Conservation (phyloP, 2,888 invertebrate genomes). For the Timema cristinae region DNA sequence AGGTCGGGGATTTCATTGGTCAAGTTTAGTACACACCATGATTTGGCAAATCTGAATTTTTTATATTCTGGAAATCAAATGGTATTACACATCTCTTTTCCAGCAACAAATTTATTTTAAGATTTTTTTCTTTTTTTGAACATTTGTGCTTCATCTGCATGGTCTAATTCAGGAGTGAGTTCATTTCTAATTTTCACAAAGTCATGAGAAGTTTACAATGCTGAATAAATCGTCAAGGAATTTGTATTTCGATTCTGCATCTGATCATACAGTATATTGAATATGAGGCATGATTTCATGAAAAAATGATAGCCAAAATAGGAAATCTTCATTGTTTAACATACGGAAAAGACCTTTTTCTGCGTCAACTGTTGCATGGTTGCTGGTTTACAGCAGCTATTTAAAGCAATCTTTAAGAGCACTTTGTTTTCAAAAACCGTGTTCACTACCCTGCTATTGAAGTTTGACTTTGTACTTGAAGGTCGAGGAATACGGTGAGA, state of each 20-base stretch:
- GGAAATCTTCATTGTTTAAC: neutral
- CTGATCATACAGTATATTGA: conserved; percentile 2
- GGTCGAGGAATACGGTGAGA: neutral
- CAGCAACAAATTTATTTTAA: neutral
- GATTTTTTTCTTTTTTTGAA: neutral
- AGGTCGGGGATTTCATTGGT: no score
- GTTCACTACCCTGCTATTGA: neutral
- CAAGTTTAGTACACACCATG: no score
- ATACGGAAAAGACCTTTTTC: neutral
- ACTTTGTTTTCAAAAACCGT: neutral
- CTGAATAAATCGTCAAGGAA: neutral
- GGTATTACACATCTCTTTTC: neutral
- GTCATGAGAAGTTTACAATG: neutral
- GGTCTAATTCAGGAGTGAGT: neutral
- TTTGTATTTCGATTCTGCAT: conserved; percentile 1
- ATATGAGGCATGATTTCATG: neutral
- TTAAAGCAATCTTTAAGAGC: neutral
- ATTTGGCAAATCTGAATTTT: neutral
- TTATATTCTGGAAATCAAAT: neutral
- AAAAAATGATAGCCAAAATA: neutral
- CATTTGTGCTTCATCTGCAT: neutral
- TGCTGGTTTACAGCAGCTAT: neutral
- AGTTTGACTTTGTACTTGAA: neutral
- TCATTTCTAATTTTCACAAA: neutral
- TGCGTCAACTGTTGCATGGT: neutral